phyloP scores from a whole-genome alignment of 2,113 vertebrate genomes.

The Cairina moschata region DNA sequence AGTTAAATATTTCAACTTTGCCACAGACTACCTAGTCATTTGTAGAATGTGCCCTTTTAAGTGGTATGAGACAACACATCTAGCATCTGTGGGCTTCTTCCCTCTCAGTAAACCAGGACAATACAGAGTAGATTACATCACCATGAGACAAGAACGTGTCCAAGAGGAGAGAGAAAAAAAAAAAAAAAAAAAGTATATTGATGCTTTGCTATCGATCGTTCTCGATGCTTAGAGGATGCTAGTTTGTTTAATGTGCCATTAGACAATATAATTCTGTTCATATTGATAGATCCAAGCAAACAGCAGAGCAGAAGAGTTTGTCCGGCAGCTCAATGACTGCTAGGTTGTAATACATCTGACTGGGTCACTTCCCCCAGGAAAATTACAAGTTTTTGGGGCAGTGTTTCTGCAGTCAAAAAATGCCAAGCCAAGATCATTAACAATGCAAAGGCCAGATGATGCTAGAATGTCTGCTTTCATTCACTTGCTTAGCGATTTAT shows the following conservation, averaged over 20 bases:
- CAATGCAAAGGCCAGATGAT: too few relatives aligned
- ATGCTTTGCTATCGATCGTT: background rate
- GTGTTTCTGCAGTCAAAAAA: too few relatives aligned
- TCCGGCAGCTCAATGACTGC: background rate
- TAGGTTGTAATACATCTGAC: background rate
- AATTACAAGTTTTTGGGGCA: background rate
- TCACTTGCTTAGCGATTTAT: too few relatives aligned
- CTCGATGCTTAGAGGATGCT: background rate
- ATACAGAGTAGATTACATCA: background rate
- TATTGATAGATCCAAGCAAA: background rate
- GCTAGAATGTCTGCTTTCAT: too few relatives aligned
- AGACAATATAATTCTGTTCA: background rate
- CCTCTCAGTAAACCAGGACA: background rate
- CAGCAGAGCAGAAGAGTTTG: background rate
- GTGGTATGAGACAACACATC: background rate
- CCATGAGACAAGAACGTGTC: background rate
- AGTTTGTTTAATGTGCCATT: background rate
- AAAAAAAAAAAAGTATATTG: too few relatives aligned
- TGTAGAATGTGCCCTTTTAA: background rate
- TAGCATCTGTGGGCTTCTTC: background rate
- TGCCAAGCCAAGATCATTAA: too few relatives aligned
- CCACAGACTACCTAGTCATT: background rate
- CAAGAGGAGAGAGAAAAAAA: background rate
- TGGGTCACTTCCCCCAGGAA: background rate
- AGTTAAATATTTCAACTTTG: constrained; percentile 19